Evolutionary conservation across 2,888 invertebrate genomes (phyloP), one percentile per base, ranked within the genome.

Genomic region (Drosophila koepferae): DNA sequence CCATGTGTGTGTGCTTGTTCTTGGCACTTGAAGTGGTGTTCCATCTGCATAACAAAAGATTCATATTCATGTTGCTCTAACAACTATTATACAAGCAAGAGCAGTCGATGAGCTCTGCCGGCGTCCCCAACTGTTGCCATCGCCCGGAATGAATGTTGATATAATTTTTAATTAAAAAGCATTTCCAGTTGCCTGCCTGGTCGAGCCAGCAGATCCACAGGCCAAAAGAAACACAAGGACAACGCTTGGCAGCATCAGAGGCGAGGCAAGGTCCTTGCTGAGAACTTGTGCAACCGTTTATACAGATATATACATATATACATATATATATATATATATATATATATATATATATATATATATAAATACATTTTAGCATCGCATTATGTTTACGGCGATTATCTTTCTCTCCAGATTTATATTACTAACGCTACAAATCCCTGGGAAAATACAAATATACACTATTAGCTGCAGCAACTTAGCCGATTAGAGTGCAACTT

Each of bases 81-180:
- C 79, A 69, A 77, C 69, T 80, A 56, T 77, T 65, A 75, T 79
- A 54, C 58, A 61, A 69, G 63, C 59, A 61, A 62, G 38, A 79
- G 54, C 56, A 60, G 61, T 46, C 46, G 44, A 14, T 6, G 18
- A 7, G 63, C 62, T 34, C 31, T 8, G 4, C 16, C 31, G 48
- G 36, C 20, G 40, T 34, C 34, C 53, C 31, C 62, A 71, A 72
- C 55, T 61, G 76, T 66, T 70, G 77, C 66, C 75, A 54, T 44
- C 64, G 65, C 48, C 56, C 54, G 78, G 68, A 67, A 77, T 70
- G 78, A 73, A 77, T 70, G 84, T 78, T 78, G 81, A 86, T 89
- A 80, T 85, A 74, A 89, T 86, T 89, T 89, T 83, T 85, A 85
- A 85, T 85, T 85, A 85, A 89, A 84, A 86, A 86, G 58, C 81